Evolutionary conservation across 2,888 invertebrate genomes (phyloP).

Genomic region (Gastracanthus pulcherrimus): DNA sequence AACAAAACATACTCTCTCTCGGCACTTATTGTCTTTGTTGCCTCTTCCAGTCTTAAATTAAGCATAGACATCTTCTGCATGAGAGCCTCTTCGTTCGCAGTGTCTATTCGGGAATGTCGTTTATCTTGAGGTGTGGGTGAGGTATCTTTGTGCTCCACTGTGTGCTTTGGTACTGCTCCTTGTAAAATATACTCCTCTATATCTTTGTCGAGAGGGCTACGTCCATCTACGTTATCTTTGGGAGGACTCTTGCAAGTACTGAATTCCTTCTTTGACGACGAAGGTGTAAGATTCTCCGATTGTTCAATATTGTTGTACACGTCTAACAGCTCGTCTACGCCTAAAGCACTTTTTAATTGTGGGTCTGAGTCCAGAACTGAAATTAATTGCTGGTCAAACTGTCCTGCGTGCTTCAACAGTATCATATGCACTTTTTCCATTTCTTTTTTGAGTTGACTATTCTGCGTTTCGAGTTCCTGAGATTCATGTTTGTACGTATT

Average conservation of each 20-base stretch:
- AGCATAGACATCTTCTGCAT: constrained; percentile 83
- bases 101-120: constrained; percentile 76
- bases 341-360: constrained; percentile 69
- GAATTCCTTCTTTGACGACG: constrained; percentile 55
- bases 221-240: constrained; percentile 56
- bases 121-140: constrained; percentile 71
- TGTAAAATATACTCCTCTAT: constrained; percentile 83
- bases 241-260: constrained; percentile 55
- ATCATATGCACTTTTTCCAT: constrained; percentile 88
- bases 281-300: constrained; percentile 25
- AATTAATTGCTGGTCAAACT: constrained; percentile 80
- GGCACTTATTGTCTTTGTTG: constrained; percentile 84
- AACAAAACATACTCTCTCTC: constrained; percentile 85
- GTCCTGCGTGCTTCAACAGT: constrained; percentile 84
- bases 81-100: constrained; percentile 81
- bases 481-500: constrained; percentile 87
- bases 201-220: constrained; percentile 66
- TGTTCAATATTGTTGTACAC: constrained; percentile 69
- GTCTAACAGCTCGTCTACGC: constrained; percentile 69
- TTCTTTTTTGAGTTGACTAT: constrained; percentile 87
- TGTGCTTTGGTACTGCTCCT: constrained; percentile 82
- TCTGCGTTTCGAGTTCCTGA: constrained; percentile 87
- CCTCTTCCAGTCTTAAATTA: constrained; percentile 85
- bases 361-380: constrained; percentile 73
- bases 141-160: constrained; percentile 78